Conservation (phyloP, 2,113 vertebrate genomes). For the Sus scrofa region T2T-Sscrofa CM000827.6:66620501-66621000, state of each 20-base stretch:
- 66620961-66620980: neutral
- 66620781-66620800: neutral
- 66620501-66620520: neutral
- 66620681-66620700: neutral
- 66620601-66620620: neutral
- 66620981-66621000: neutral
- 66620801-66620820: conserved; percentile 19
- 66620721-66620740: neutral
- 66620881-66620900: neutral
- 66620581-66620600: neutral
- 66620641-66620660: neutral
- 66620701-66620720: neutral
- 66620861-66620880: neutral
- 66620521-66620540: neutral
- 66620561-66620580: neutral
- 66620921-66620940: neutral
- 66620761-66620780: neutral
- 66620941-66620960: neutral
- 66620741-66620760: neutral
- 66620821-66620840: neutral
- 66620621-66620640: neutral
- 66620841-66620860: neutral
- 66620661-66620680: neutral
- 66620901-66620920: neutral
- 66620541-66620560: neutral